These are phyloP conservation scores for Cantharis rufa DNA, from an alignment of 2,888 invertebrate genomes.

Conservation along the genomic window DNA sequence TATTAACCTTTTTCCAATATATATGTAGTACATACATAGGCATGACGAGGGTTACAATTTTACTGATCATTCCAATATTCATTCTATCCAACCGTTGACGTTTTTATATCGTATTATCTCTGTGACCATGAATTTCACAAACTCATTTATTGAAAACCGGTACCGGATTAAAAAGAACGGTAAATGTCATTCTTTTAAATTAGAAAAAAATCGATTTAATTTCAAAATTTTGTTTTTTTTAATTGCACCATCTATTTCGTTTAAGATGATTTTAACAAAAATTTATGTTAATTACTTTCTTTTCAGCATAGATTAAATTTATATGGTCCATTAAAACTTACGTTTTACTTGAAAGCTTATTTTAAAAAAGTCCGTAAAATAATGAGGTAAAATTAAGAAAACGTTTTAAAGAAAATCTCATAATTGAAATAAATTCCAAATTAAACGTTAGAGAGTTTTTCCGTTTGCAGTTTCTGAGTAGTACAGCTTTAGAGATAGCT, in stretches of 20 bases:
- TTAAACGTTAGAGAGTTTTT: neutral
- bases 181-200: neutral
- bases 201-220: neutral
- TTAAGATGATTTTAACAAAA: neutral
- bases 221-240: neutral
- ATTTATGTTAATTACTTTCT: neutral
- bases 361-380: neutral
- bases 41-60: neutral
- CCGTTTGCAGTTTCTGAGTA: neutral
- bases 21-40: neutral
- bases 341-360: neutral
- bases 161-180: neutral
- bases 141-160: neutral
- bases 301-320: neutral
- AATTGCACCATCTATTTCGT: neutral
- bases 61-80: neutral
- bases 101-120: neutral
- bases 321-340: neutral
- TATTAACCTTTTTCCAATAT: neutral
- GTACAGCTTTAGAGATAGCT: neutral
- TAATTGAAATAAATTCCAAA: neutral
- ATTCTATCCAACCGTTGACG: neutral
- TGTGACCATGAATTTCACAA: neutral
- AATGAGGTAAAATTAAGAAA: neutral
- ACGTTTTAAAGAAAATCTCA: neutral